A percentile compares a stretch with the other conserved stretches of the same genome.
phyloP scores from a whole-genome alignment of 2,113 vertebrate genomes.

The Platichthys stellatus region DNA sequence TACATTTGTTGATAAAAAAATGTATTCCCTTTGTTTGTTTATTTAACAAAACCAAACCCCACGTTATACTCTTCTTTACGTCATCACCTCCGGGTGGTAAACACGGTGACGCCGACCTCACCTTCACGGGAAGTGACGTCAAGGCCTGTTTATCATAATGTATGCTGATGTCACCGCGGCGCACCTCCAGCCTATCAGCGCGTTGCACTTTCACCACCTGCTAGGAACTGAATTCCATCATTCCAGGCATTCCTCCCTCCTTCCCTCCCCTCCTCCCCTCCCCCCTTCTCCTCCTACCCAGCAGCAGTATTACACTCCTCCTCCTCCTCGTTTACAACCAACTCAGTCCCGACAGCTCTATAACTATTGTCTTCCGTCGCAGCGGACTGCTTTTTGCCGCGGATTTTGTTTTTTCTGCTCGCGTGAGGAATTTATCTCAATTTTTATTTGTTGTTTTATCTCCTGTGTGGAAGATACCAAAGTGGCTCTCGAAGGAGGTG shows the following conservation, averaged over 20 bases:
- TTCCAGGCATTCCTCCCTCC: slow-evolving; percentile 90
- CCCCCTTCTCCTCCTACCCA: slow-evolving; percentile 17
- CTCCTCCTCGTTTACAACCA: slow-evolving; percentile 75
- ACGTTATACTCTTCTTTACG: not conserved
- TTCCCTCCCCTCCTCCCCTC: slow-evolving; percentile 39
- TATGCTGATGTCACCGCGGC: slow-evolving; percentile 82
- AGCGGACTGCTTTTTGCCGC: slow-evolving; percentile 1
- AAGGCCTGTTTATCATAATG: slow-evolving; percentile 81
- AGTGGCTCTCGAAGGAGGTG: slow-evolving; percentile 83
- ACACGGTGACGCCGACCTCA: slow-evolving; percentile 47
- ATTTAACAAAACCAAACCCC: not conserved
- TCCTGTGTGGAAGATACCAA: slow-evolving; percentile 60
- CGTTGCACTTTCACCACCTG: slow-evolving; percentile 87
- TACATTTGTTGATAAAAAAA: too few species aligned
- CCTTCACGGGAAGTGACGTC: slow-evolving; percentile 82
- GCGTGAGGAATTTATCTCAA: not conserved
- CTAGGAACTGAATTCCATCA: slow-evolving; percentile 91
- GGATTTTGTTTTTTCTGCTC: not conserved
- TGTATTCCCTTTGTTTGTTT: too few species aligned
- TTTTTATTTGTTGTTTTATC: not conserved
- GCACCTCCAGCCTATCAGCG: slow-evolving; percentile 82
- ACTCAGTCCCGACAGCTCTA: slow-evolving; percentile 63
- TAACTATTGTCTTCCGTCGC: slow-evolving; percentile 52
- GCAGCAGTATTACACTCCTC: too few species aligned
- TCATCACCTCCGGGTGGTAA: not conserved